Percentiles rank a stretch among this genome's conserved stretches.
Evolutionary conservation across 2,797 vertebrate genomes (phyloP).

Genomic region (Lagodon rhomboides): DNA sequence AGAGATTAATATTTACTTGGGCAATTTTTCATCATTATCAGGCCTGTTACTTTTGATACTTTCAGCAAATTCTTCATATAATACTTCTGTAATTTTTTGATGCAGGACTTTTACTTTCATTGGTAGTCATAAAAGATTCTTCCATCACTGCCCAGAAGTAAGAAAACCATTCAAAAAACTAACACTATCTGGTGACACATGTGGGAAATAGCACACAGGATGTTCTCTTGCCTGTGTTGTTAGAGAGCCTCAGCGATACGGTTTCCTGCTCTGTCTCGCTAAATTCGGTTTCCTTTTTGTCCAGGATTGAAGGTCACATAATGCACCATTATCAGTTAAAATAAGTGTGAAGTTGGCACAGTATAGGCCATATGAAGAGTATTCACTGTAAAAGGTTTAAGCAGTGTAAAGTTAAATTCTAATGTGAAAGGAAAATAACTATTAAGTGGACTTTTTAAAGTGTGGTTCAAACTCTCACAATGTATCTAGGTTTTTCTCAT

Average conservation of each 20-base stretch:
- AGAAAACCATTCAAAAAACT: background rate
- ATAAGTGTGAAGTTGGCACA: background rate
- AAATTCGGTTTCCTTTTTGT: background rate
- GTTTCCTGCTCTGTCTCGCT: background rate
- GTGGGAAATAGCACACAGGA: background rate
- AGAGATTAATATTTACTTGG: no score
- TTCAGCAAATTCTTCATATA: no score
- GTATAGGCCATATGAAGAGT: background rate
- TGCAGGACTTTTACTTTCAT: background rate
- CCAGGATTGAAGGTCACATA: background rate
- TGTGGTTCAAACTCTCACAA: background rate
- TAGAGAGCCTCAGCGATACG: background rate
- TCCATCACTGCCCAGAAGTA: background rate
- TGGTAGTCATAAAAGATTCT: background rate
- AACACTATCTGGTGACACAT: background rate
- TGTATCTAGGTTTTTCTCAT: background rate
- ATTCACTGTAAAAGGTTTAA: background rate
- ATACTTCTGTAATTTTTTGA: background rate
- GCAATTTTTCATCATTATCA: no score
- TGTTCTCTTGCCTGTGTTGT: background rate
- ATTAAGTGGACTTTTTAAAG: background rate
- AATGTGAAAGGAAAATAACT: background rate
- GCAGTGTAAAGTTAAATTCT: no score
- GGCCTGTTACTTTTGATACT: no score
- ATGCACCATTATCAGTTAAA: background rate